phyloP scores from a whole-genome alignment of 2,888 invertebrate genomes.

The Drosophila cognata region DNA sequence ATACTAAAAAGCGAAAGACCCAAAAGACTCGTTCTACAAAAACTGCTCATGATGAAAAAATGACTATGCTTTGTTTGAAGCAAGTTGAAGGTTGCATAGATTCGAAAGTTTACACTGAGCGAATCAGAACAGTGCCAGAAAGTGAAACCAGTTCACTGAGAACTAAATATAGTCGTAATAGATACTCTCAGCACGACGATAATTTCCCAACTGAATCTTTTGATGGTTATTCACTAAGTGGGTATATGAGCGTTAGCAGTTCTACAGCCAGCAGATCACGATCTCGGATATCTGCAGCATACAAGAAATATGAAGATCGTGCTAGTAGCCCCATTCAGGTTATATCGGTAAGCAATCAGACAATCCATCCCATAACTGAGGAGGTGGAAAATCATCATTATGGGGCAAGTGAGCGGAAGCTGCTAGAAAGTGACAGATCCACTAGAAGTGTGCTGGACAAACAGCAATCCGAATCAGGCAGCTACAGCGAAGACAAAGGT shows the following conservation, averaged over 20 bases:
- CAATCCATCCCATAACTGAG: background rate
- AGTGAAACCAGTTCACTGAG: background rate
- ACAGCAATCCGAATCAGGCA: constrained; percentile 28
- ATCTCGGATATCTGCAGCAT: background rate
- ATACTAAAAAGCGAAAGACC: background rate
- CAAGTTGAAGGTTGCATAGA: background rate
- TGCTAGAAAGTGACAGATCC: background rate
- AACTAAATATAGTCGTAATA: background rate
- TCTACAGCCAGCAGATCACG: background rate
- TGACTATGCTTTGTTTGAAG: background rate
- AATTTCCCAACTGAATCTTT: background rate
- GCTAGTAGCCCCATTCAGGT: constrained; percentile 64
- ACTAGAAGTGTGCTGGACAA: constrained; percentile 6
- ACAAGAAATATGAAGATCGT: constrained; percentile 56
- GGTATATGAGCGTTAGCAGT: background rate
- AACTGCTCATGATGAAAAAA: background rate
- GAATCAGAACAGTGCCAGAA: accelerated
- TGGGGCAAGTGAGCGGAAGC: background rate
- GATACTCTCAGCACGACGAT: background rate
- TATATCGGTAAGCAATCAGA: background rate
- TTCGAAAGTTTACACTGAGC: background rate
- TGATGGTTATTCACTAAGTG: background rate
- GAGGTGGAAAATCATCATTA: background rate
- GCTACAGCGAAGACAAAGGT: constrained; percentile 41
- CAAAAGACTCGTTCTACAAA: background rate